Evolutionary conservation across 2,888 invertebrate genomes (phyloP).

Genomic region (Limnephilus auricula): DNA sequence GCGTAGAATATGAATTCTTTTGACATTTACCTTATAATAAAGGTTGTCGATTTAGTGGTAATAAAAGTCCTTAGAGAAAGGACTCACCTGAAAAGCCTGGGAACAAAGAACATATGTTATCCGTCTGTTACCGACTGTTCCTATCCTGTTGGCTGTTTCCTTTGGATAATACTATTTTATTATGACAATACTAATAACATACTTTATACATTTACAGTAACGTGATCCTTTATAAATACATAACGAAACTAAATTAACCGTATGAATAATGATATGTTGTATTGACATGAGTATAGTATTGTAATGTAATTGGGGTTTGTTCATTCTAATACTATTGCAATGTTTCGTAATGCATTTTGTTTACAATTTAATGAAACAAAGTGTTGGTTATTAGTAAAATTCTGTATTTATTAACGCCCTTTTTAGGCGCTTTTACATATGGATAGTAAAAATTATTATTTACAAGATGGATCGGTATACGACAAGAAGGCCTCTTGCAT

Average conservation of each 20-base stretch:
- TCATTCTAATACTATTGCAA: background rate
- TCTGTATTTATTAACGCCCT: too few species aligned
- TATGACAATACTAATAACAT: constrained; percentile 41
- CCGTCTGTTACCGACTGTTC: constrained; percentile 18
- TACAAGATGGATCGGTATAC: too few species aligned
- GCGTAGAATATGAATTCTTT: too few species aligned
- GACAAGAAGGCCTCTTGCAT: too few species aligned
- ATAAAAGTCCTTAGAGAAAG: background rate
- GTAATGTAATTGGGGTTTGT: too few species aligned
- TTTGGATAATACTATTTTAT: background rate
- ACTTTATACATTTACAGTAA: constrained; percentile 2
- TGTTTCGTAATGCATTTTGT: too few species aligned
- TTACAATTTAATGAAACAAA: too few species aligned
- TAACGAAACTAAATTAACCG: background rate
- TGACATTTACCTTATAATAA: too few species aligned
- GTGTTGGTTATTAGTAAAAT: too few species aligned
- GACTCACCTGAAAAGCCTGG: background rate
- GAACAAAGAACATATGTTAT: constrained; percentile 55
- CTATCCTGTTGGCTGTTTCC: constrained; percentile 13
- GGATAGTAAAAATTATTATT: too few species aligned
- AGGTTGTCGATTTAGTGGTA: background rate
- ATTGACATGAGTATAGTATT: background rate
- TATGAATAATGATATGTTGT: background rate
- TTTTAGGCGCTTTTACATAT: too few species aligned
- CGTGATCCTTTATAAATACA: background rate